Evolutionary conservation across 2,113 vertebrate species (phyloP).

Genomic region (Antechinus flavipes): DNA sequence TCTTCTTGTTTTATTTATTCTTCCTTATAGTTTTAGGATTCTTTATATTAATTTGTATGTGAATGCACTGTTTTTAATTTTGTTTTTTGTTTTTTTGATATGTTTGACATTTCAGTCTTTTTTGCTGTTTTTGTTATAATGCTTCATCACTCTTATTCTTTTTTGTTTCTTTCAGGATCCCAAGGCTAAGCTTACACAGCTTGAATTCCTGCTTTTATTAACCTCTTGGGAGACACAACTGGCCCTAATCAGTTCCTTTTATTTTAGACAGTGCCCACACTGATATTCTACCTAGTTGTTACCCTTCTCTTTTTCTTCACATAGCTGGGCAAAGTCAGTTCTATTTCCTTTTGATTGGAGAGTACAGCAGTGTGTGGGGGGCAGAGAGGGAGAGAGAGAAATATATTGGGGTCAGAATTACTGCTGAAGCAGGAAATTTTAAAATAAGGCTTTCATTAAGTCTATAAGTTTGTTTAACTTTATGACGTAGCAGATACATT

Average conservation of each 20-base stretch:
- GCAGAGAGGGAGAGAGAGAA: background rate
- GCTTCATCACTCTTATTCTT: background rate
- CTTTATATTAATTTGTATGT: background rate
- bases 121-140: background rate
- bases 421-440: background rate
- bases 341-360: background rate
- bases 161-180: background rate
- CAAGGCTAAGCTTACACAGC: too few species aligned
- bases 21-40: background rate
- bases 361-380: background rate
- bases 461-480: background rate
- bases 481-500: background rate
- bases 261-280: background rate
- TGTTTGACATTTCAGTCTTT: background rate
- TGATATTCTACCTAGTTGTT: background rate
- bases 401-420: background rate
- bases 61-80: background rate
- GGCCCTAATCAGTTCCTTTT: background rate
- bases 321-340: background rate
- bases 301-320: background rate
- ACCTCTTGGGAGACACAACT: background rate
- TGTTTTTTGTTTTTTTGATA: background rate
- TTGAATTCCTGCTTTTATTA: background rate
- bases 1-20: background rate
- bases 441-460: background rate